phyloP scores from a whole-genome alignment of 2,797 vertebrate genomes.

The Pseudomugil gertrudae region DNA sequence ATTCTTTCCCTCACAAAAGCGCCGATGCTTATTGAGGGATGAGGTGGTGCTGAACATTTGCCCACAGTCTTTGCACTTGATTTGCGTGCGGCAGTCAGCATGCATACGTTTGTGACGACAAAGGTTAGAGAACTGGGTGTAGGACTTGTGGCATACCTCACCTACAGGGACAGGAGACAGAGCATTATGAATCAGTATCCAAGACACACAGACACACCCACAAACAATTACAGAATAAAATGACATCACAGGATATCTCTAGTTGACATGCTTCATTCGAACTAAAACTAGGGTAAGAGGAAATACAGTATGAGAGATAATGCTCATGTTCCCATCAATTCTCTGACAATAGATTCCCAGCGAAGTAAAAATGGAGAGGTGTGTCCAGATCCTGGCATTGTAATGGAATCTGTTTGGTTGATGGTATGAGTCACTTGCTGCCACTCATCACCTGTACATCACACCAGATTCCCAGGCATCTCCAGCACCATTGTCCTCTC shows the following conservation, averaged over 20 bases:
- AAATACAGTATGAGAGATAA: constrained; percentile 54
- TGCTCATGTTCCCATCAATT: constrained; percentile 58
- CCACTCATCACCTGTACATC: constrained; percentile 95
- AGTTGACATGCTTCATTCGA: constrained; percentile 29
- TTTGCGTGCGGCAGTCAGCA: constrained; percentile 99
- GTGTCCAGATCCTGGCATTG: constrained; percentile 81
- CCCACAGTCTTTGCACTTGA: constrained; percentile 99
- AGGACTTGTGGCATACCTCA: constrained; percentile 99
- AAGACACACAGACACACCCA: constrained; percentile 28
- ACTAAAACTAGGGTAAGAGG: constrained; percentile 45
- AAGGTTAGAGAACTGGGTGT: constrained; percentile 99
- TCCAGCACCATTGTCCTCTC: constrained; percentile 90
- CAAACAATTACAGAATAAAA: constrained; percentile 24
- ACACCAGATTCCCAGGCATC: constrained; percentile 83
- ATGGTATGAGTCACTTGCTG: constrained; percentile 72
- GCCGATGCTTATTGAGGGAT: constrained; percentile 99
- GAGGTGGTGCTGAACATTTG: constrained; percentile 99
- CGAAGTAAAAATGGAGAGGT: constrained; percentile 52
- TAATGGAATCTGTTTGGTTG: constrained; percentile 61
- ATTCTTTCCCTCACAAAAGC: constrained; percentile 99
- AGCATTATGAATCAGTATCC: constrained; percentile 50
- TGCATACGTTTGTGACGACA: constrained; percentile 99
- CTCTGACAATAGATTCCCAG: constrained; percentile 59
- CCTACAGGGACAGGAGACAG: constrained; percentile 84
- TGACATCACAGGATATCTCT: constrained; percentile 50